Evolutionary conservation across 2,113 vertebrate species (phyloP).

Genomic region (Formicarius rufipectus): DNA sequence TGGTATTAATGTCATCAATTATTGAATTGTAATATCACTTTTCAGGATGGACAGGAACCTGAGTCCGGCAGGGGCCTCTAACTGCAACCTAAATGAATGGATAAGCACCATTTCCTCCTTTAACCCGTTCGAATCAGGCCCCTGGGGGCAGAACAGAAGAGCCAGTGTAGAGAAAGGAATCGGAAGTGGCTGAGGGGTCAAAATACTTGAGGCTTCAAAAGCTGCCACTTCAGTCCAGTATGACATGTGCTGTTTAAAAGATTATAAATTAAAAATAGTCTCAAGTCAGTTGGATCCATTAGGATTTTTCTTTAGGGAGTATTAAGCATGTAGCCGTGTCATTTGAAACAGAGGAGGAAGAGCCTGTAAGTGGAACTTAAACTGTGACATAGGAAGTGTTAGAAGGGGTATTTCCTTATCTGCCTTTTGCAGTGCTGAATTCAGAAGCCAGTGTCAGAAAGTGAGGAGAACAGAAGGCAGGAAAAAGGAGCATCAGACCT

Average conservation of each 20-base stretch:
- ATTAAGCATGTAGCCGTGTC: neutral
- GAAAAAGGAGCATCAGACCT: neutral
- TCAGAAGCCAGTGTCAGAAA: neutral
- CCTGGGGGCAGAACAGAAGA: neutral
- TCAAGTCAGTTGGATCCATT: neutral
- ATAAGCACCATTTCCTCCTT: neutral
- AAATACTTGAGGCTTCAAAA: neutral
- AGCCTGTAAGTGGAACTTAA: neutral
- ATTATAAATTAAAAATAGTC: neutral
- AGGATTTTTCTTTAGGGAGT: neutral
- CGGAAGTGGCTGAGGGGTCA: neutral
- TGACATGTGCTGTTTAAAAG: neutral
- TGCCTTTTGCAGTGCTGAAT: neutral
- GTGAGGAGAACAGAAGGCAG: neutral
- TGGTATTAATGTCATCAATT: constrained; percentile 4
- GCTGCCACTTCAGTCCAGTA: neutral
- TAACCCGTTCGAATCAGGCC: neutral
- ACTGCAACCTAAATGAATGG: neutral
- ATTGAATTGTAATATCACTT: constrained; percentile 5
- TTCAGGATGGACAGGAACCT: neutral
- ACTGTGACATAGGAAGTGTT: neutral
- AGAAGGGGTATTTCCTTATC: neutral
- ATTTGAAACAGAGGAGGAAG: neutral
- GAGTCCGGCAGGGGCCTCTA: neutral
- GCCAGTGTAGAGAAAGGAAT: neutral